Evolutionary conservation across 2,113 vertebrate genomes (phyloP).

Genomic region (Edolisoma coerulescens): DNA sequence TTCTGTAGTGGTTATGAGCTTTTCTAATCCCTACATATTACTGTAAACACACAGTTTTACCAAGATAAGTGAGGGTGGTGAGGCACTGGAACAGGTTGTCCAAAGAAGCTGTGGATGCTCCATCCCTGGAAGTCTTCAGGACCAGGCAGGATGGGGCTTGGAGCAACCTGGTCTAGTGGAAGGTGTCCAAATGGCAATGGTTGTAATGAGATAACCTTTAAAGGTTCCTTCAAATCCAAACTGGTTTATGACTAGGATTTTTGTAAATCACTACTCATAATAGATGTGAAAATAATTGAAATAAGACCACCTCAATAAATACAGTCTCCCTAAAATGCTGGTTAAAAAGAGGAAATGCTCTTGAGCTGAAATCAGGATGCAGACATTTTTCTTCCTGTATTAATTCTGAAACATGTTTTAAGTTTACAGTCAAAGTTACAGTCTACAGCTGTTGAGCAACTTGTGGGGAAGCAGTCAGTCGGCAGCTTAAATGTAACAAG

Average conservation of each 20-base stretch:
- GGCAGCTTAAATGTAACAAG: neutral
- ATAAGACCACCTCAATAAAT: neutral
- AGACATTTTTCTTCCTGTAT: neutral
- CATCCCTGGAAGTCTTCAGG: neutral
- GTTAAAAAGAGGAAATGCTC: neutral
- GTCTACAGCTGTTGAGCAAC: neutral
- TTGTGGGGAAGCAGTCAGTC: accelerated
- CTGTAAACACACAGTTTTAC: neutral
- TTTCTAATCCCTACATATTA: neutral
- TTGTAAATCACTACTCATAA: neutral
- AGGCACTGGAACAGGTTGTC: neutral
- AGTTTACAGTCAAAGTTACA: neutral
- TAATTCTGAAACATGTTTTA: neutral
- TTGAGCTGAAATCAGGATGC: neutral
- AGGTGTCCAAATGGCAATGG: neutral
- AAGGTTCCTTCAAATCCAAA: neutral
- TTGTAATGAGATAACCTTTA: neutral
- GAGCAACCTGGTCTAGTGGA: neutral
- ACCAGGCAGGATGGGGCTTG: neutral
- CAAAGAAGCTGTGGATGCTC: neutral
- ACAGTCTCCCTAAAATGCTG: neutral
- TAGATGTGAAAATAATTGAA: neutral
- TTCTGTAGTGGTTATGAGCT: neutral
- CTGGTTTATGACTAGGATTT: neutral
- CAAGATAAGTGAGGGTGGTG: neutral